Evolutionary conservation across 2,888 invertebrate genomes (phyloP).

Genomic region (Tenthredo mesomela): DNA sequence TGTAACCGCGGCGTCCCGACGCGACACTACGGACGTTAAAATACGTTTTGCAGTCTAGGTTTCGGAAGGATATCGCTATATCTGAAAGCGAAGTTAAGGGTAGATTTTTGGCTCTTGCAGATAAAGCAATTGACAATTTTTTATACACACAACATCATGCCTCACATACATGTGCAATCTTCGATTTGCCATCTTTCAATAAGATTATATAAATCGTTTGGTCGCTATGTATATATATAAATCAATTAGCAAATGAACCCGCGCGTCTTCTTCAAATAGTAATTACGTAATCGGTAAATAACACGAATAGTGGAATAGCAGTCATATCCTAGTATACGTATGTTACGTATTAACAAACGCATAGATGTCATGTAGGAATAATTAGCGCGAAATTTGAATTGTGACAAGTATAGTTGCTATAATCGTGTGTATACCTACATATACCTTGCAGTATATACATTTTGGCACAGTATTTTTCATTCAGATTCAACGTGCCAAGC

Average conservation of each 20-base stretch:
- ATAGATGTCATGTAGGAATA: not conserved
- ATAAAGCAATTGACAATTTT: not conserved
- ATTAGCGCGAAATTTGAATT: not conserved
- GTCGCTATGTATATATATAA: not conserved
- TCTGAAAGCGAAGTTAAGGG: not conserved
- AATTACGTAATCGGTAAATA: not conserved
- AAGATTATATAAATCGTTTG: not conserved
- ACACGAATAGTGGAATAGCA: not conserved
- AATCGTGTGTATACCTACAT: not conserved
- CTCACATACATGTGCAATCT: not conserved
- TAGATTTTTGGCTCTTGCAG: not conserved
- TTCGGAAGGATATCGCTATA: not conserved
- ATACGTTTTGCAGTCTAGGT: slow-evolving; percentile 19
- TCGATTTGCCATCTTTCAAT: not conserved
- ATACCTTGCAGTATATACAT: slow-evolving; percentile 22
- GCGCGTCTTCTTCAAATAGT: not conserved
- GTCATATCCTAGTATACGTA: not conserved
- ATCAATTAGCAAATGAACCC: not conserved
- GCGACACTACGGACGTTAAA: slow-evolving; percentile 14
- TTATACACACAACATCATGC: not conserved
- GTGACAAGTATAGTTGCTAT: slow-evolving; percentile 14
- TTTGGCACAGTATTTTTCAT: slow-evolving; percentile 52
- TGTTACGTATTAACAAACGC: not conserved
- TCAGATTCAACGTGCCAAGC: slow-evolving; percentile 45
- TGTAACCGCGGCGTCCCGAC: slow-evolving; percentile 21